Evolutionary conservation across 2,888 invertebrate genomes (phyloP).

Genomic region (Eulithis prunata): DNA sequence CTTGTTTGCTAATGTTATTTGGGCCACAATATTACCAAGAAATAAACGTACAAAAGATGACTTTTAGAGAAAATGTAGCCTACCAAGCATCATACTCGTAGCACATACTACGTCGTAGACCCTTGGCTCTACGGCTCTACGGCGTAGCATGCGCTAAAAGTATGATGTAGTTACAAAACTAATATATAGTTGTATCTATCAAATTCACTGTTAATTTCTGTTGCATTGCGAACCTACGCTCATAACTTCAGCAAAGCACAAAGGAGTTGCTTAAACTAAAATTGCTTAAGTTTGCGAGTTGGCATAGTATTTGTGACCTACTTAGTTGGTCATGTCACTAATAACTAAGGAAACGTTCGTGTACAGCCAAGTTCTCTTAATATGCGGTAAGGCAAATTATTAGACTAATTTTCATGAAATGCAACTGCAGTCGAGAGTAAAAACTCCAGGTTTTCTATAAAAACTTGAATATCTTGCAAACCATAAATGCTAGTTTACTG

Average conservation of each 20-base stretch:
- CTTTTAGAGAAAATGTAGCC: too few relatives aligned
- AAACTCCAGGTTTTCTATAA: too few relatives aligned
- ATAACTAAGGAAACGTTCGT: slow-evolving; percentile 32
- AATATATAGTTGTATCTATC: background rate
- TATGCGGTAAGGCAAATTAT: slow-evolving; percentile 21
- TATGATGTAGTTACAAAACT: background rate
- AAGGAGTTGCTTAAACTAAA: slow-evolving; percentile 34
- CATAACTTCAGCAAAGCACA: slow-evolving; percentile 23
- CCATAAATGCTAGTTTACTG: too few relatives aligned
- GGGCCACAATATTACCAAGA: too few relatives aligned
- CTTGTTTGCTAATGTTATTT: too few relatives aligned
- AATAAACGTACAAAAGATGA: too few relatives aligned
- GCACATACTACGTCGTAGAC: slow-evolving; percentile 12
- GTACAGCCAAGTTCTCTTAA: slow-evolving; percentile 21
- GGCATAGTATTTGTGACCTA: slow-evolving; percentile 26
- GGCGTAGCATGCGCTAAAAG: background rate
- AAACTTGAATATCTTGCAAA: too few relatives aligned
- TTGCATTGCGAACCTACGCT: slow-evolving; percentile 1
- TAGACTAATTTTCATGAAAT: slow-evolving; percentile 17
- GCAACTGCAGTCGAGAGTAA: background rate
- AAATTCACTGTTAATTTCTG: background rate
- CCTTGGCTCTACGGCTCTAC: background rate
- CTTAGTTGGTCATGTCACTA: slow-evolving; percentile 30
- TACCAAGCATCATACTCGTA: background rate
- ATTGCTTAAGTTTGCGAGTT: slow-evolving; percentile 30